phyloP scores from a whole-genome alignment of 2,797 vertebrate genomes.

The Phyllotis vaccarum region DNA sequence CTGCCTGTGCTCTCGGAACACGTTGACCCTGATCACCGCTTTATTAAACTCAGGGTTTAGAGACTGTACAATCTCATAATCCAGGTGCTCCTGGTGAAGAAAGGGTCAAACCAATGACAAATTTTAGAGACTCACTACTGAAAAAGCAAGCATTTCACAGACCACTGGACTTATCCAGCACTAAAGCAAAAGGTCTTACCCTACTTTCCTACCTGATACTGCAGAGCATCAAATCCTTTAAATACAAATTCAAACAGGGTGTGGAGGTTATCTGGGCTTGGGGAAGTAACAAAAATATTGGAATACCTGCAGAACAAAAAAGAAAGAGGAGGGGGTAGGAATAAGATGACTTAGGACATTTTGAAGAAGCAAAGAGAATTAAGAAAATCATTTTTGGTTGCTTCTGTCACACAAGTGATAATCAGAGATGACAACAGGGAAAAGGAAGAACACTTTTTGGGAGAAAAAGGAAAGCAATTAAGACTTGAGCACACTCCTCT shows the following conservation, averaged over 20 bases:
- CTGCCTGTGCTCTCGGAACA: conserved; percentile 98
- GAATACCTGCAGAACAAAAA: conserved; percentile 92
- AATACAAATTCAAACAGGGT: conserved; percentile 99
- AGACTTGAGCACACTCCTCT: not conserved
- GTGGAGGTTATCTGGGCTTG: conserved; percentile 98
- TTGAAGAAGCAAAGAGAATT: conserved; percentile 3
- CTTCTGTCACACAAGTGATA: not conserved
- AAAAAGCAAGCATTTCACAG: not conserved
- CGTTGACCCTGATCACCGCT: conserved; percentile 97
- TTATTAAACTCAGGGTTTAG: conserved; percentile 99
- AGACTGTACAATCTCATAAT: conserved; percentile 99
- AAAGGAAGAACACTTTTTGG: not conserved
- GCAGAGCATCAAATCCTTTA: conserved; percentile 97
- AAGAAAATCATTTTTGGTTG: not conserved
- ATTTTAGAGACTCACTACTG: not conserved
- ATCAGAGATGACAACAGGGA: not conserved
- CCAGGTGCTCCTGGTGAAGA: conserved; percentile 94
- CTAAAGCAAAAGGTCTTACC: not conserved
- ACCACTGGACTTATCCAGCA: not conserved
- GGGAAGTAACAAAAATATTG: conserved; percentile 98
- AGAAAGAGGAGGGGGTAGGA: not conserved
- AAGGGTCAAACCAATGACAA: conserved; percentile 1
- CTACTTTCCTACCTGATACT: conserved; percentile 93
- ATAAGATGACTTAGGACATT: not conserved
- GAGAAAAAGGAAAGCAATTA: not conserved